These are phyloP conservation scores for Seriola quinqueradiata DNA, from an alignment of 2,113 vertebrate genomes.

Conservation along the genomic window DNA sequence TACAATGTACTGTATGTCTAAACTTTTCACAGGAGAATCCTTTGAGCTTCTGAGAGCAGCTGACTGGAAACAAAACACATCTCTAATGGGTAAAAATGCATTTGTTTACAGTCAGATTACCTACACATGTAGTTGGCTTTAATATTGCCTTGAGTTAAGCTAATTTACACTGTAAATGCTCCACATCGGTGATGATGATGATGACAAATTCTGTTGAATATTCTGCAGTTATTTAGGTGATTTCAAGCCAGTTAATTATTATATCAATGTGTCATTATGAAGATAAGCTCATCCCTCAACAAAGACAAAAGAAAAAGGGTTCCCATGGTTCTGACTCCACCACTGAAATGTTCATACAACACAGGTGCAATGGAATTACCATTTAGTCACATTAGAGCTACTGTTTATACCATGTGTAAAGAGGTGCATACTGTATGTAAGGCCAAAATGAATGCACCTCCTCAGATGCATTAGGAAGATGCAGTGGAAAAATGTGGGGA, in stretches of 20 bases:
- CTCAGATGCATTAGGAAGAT: slow-evolving; percentile 2
- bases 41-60: neutral
- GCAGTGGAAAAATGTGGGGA: neutral
- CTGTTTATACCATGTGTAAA: neutral
- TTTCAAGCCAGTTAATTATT: neutral
- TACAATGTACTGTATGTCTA: neutral
- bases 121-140: neutral
- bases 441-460: neutral
- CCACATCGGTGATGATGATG: neutral
- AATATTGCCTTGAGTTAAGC: neutral
- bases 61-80: neutral
- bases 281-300: neutral
- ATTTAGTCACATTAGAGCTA: neutral
- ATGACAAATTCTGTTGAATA: neutral
- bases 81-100: neutral
- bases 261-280: neutral
- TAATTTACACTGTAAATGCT: neutral
- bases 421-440: neutral
- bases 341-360: neutral
- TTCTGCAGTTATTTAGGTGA: too few species aligned
- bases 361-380: neutral
- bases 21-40: neutral
- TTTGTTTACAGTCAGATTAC: neutral
- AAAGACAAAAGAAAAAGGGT: neutral
- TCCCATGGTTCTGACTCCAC: neutral